Evolutionary conservation across 2,113 vertebrate genomes (phyloP).

Genomic region (Thryonomys swinderianus): DNA sequence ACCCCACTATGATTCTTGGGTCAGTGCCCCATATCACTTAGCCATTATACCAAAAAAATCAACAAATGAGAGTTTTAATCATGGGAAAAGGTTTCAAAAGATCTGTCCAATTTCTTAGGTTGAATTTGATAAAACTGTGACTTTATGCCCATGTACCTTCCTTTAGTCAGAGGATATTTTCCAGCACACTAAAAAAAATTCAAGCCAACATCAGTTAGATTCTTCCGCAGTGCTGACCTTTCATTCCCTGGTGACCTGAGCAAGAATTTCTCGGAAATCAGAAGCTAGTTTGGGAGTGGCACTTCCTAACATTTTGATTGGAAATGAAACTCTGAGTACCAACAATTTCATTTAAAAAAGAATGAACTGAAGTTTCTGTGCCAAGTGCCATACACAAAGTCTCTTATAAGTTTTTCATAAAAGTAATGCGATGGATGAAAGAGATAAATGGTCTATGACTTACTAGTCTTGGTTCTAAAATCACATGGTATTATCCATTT

Average conservation of each 20-base stretch:
- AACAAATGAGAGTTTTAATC: slow-evolving; percentile 55
- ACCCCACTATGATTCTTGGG: slow-evolving; percentile 44
- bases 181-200: background rate
- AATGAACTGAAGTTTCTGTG: slow-evolving; percentile 61
- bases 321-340: slow-evolving; percentile 69
- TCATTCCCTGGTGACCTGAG: slow-evolving; percentile 61
- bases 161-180: slow-evolving; percentile 41
- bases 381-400: slow-evolving; percentile 49
- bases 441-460: slow-evolving; percentile 32
- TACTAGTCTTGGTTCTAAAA: slow-evolving; percentile 39
- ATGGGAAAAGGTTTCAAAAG: slow-evolving; percentile 60
- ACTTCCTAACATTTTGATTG: slow-evolving; percentile 75
- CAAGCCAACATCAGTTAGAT: slow-evolving; percentile 57
- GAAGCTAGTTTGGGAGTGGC: slow-evolving; percentile 70
- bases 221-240: slow-evolving; percentile 68
- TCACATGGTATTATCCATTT: background rate
- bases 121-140: slow-evolving; percentile 62
- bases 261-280: slow-evolving; percentile 78
- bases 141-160: slow-evolving; percentile 40
- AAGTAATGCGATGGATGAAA: background rate
- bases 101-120: slow-evolving; percentile 54
- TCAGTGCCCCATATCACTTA: slow-evolving; percentile 54
- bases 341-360: slow-evolving; percentile 69
- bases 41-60: slow-evolving; percentile 45
- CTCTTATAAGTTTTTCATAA: slow-evolving; percentile 47